Evolutionary conservation across 1,140 invertebrate species (phyloP).

Genomic region (Epicauta chinensis): DNA sequence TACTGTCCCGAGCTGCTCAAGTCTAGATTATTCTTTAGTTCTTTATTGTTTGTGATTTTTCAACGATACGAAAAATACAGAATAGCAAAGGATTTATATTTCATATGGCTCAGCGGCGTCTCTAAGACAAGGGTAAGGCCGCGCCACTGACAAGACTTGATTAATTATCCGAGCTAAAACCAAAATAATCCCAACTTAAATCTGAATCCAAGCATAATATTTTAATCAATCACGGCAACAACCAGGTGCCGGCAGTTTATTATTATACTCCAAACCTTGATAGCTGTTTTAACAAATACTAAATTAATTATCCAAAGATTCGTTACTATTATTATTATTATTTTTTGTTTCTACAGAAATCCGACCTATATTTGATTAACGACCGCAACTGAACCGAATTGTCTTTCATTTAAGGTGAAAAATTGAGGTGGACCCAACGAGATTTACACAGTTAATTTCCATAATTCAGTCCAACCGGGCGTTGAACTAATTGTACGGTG

Average conservation of each 20-base stretch:
- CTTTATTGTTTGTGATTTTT: no score
- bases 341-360: no score
- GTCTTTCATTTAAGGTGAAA: constrained; percentile 23
- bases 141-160: not conserved
- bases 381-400: constrained; percentile 12
- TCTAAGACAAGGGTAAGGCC: no score
- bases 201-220: constrained; percentile 9
- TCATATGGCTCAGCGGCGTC: no score
- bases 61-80: no score
- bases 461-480: constrained; percentile 27
- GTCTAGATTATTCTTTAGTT: no score
- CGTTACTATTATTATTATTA: not conserved
- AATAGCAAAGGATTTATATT: no score
- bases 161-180: constrained; percentile 7
- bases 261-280: constrained; percentile 7
- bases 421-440: constrained; percentile 21
- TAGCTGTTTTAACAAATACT: constrained; percentile 10
- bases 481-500: constrained; percentile 28
- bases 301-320: constrained; percentile 9
- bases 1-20: no score
- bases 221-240: constrained; percentile 12
- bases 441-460: constrained; percentile 33
- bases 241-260: constrained; percentile 12
- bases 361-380: not conserved
- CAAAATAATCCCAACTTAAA: constrained; percentile 7